Percentiles rank a stretch among this genome's conserved stretches.
Conservation (phyloP, 2,888 invertebrate genomes). For the Nysson spinosus region DNA sequence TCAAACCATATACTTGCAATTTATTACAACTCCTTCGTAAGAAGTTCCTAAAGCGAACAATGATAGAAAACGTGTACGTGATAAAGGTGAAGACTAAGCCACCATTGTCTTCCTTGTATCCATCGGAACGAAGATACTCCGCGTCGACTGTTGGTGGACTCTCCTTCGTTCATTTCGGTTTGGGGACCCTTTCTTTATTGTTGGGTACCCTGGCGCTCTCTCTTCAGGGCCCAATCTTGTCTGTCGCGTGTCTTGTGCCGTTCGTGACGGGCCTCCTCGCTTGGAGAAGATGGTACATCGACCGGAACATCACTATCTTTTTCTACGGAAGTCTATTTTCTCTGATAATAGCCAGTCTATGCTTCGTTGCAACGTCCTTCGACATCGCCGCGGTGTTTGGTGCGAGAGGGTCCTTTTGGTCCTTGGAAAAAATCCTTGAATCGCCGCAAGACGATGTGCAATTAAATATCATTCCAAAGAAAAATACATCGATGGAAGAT, state of each 20-base stretch:
- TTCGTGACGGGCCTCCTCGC: slow-evolving; percentile 80
- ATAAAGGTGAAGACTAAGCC: slow-evolving; percentile 83
- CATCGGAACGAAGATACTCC: slow-evolving; percentile 84
- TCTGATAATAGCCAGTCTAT: slow-evolving; percentile 78
- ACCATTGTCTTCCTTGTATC: slow-evolving; percentile 81
- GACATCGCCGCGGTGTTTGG: slow-evolving; percentile 73
- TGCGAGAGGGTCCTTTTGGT: slow-evolving; percentile 32
- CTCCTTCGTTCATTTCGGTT: slow-evolving; percentile 81
- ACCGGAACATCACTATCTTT: slow-evolving; percentile 82
- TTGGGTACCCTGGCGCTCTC: slow-evolving; percentile 79
- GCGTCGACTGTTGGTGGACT: slow-evolving; percentile 84
- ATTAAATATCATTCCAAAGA: not conserved
- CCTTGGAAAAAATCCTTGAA: slow-evolving; percentile 38
- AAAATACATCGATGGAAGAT: slow-evolving; percentile 8
- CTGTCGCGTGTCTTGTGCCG: slow-evolving; percentile 62
- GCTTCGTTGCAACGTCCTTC: slow-evolving; percentile 78
- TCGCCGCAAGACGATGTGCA: not conserved
- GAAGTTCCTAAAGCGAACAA: slow-evolving; percentile 22
- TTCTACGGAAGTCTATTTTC: slow-evolving; percentile 81
- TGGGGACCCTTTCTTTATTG: slow-evolving; percentile 81
- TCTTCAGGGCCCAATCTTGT: slow-evolving; percentile 62
- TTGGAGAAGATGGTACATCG: slow-evolving; percentile 83
- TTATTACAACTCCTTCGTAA: too few relatives aligned
- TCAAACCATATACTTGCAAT: too few relatives aligned
- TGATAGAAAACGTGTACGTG: slow-evolving; percentile 84